Evolutionary conservation across 2,797 vertebrate genomes (phyloP).

Genomic region (Schizothorax lantsangensis): DNA sequence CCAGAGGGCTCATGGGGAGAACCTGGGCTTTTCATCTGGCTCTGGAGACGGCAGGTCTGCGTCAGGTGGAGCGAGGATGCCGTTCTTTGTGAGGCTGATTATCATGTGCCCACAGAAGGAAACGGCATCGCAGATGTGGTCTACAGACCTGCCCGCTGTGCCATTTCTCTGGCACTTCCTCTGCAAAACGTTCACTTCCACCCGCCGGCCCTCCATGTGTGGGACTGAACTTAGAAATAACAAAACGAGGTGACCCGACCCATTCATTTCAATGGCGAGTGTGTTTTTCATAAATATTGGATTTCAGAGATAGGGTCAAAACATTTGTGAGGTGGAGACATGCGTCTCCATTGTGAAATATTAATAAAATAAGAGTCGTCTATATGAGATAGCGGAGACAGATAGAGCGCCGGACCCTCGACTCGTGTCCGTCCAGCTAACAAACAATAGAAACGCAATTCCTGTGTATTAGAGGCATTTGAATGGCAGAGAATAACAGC

Average conservation of each 20-base stretch:
- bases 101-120: conserved; percentile 63
- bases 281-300: conserved; percentile 72
- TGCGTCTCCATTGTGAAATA: conserved; percentile 73
- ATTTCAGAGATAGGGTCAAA: conserved; percentile 66
- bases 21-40: not conserved
- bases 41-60: not conserved
- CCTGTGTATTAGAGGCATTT: conserved; percentile 64
- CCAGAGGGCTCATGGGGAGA: not conserved
- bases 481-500: conserved; percentile 64
- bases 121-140: conserved; percentile 56
- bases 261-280: conserved; percentile 65
- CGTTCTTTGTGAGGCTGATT: conserved; percentile 60
- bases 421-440: conserved; percentile 30
- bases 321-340: conserved; percentile 68
- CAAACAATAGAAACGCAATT: conserved; percentile 68
- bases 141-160: conserved; percentile 53
- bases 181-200: not conserved
- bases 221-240: conserved; percentile 17
- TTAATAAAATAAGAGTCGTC: conserved; percentile 64
- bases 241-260: not conserved
- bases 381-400: conserved; percentile 66
- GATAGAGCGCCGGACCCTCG: conserved; percentile 56
- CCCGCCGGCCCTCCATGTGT: not conserved
- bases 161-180: conserved; percentile 58
- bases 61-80: conserved; percentile 2